Base-by-base conservation (phyloP, 2,113 vertebrate genomes). In the Myiozetetes cayanensis region DNA sequence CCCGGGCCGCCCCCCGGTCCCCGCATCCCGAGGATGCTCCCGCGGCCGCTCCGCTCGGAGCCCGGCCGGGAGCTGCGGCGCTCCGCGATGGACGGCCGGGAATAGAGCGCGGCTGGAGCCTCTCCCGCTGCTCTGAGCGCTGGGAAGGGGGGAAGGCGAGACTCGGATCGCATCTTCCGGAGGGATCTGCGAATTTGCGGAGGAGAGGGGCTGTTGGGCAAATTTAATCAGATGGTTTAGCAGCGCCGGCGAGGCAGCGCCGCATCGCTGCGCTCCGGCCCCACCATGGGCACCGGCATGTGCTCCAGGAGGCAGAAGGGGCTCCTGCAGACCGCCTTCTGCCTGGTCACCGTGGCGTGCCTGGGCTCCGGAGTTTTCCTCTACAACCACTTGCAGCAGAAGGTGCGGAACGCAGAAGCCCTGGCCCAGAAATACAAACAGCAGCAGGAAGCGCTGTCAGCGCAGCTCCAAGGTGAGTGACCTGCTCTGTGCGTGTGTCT, bases 401-500 rank as follows among this genome's bases (percentile, higher is more conserved):
- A 96, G 78, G 93, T 94, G 92, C 90, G 62, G 65, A 65, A 20
- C 37, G 94, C 97, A 1, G 96, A 97, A 21, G 80, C 72, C 9
- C 81, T 97, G 85, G 92, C 97, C 15, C 86, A 92, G 89, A 98
- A 97, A 80, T 96, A 94, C 97, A 97, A 94, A 14, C 97, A 98
- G 96, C 98, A 98, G 96, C 97, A 98, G 65, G 98, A 98, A 80
- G 93, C 97, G 1, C 97, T 98, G 22, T 97, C 98, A 14, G 98
- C 97, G 4, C 98, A 98, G 91, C 96, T 98, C 49, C 98, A 98
- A 91, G 98, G 97, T 98, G 95, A 96, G 97, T 65, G 91, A 37
- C 44, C 77, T 1, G 43, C 78, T 10, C 78, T 0, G 31, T 4
- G 50, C 9, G 50, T 12, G 9, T 30, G 28, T 20, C 43, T 39